Evolutionary conservation across 2,888 invertebrate genomes (phyloP).

Genomic region (Polydrusus pterygomalis): DNA sequence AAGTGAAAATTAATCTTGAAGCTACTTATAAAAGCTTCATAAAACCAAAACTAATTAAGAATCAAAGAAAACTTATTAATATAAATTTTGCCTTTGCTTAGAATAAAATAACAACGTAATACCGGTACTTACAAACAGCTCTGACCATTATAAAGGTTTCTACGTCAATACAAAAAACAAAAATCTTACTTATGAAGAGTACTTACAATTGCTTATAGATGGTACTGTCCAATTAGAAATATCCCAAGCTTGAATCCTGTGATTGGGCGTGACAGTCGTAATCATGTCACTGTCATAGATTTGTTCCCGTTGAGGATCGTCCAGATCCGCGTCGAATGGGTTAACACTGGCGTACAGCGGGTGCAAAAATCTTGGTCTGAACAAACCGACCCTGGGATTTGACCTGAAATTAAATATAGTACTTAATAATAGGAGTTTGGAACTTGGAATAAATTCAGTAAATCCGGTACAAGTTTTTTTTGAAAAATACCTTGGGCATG

Average conservation of each 20-base stretch:
- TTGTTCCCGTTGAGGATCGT: constrained; percentile 68
- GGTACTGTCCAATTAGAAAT: constrained; percentile 83
- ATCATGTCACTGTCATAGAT: constrained; percentile 70
- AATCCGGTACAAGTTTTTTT: no score
- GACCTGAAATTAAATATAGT: constrained; percentile 13
- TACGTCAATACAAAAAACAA: not conserved
- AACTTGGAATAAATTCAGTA: no score
- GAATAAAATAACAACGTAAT: no score
- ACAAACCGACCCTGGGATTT: constrained; percentile 63
- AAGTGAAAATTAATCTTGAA: no score
- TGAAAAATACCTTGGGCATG: no score
- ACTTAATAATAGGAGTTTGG: no score
- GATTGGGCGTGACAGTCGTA: constrained; percentile 79
- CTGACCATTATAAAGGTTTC: not conserved
- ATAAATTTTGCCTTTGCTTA: no score
- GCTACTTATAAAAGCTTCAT: no score
- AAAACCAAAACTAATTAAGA: no score
- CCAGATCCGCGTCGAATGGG: constrained; percentile 69
- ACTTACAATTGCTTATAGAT: constrained; percentile 83
- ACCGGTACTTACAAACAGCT: no score
- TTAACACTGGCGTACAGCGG: constrained; percentile 73
- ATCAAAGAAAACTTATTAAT: no score
- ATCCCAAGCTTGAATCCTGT: constrained; percentile 91
- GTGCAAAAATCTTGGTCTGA: constrained; percentile 70
- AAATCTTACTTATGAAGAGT: not conserved